Percentiles rank a stretch among this genome's conserved stretches.
Conservation (phyloP, 1,140 invertebrate genomes). For the Trichomalopsis sarcophagae region DNA sequence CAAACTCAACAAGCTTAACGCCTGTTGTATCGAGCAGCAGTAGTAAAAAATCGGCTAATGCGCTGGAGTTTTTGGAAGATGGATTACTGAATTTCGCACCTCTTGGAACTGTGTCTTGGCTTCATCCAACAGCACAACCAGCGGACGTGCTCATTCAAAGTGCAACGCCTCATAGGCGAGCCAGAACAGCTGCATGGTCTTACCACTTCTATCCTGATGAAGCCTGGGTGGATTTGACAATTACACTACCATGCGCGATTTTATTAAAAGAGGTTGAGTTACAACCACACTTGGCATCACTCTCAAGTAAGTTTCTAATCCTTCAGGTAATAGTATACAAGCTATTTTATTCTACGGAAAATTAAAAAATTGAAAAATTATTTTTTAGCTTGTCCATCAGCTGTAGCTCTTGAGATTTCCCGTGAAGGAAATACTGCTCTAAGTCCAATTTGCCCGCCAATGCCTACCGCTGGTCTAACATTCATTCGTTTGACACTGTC, state of each 20-base stretch:
- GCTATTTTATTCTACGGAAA: neutral
- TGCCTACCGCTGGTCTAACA: constrained; percentile 89
- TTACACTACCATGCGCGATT: constrained; percentile 92
- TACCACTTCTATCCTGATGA: constrained; percentile 96
- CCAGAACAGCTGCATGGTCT: constrained; percentile 91
- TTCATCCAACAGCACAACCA: constrained; percentile 89
- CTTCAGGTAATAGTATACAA: constrained; percentile 5
- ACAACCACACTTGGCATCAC: constrained; percentile 88
- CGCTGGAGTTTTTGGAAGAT: constrained; percentile 75
- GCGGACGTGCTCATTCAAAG: constrained; percentile 88
- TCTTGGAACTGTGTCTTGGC: constrained; percentile 85
- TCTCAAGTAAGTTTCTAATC: constrained; percentile 80
- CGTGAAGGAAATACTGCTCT: constrained; percentile 77
- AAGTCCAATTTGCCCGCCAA: constrained; percentile 82
- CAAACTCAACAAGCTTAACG: constrained; percentile 74
- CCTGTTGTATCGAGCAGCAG: constrained; percentile 71
- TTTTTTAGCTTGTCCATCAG: constrained; percentile 86
- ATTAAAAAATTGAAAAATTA: constrained; percentile 18
- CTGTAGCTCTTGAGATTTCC: constrained; percentile 88
- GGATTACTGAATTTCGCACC: constrained; percentile 93
- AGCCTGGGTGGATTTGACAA: constrained; percentile 88
- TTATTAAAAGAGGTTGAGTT: constrained; percentile 92
- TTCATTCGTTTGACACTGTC: constrained; percentile 88
- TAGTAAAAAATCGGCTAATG: constrained; percentile 77
- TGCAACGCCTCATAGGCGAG: constrained; percentile 84